phyloP scores from a whole-genome alignment of 1,140 invertebrate species.

The Helicoverpa armigera region DNA sequence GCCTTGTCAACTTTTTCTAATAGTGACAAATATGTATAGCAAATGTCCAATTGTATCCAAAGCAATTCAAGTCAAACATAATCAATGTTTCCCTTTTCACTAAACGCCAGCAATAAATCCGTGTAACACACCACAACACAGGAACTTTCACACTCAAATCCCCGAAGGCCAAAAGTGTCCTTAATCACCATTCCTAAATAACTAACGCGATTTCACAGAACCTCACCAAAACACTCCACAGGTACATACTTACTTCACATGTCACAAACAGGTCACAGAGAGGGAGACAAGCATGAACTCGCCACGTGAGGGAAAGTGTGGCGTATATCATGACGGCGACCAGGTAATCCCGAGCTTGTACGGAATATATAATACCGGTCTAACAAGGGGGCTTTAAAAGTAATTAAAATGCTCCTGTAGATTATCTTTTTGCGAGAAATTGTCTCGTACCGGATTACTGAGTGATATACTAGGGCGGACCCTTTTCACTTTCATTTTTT shows the following conservation, averaged over 20 bases:
- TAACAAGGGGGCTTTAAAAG: conserved; percentile 55
- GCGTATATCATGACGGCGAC: conserved; percentile 34
- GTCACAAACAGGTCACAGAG: conserved; percentile 44
- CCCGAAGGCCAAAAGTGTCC: conserved; percentile 22
- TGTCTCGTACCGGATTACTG: conserved; percentile 24
- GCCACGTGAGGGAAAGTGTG: conserved; percentile 32
- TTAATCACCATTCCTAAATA: conserved; percentile 20
- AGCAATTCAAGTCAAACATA: background rate
- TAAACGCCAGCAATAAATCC: conserved; percentile 11
- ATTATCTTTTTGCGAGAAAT: conserved; percentile 44
- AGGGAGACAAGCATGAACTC: background rate
- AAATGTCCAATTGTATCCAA: too few species aligned
- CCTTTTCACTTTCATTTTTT: conserved; percentile 28
- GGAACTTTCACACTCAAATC: conserved; percentile 7
- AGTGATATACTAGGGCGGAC: conserved; percentile 26
- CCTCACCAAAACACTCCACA: conserved; percentile 50
- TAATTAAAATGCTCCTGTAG: conserved; percentile 50
- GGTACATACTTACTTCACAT: conserved; percentile 45
- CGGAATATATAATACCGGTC: conserved; percentile 60
- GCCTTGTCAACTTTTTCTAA: too few species aligned
- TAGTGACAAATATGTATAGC: too few species aligned
- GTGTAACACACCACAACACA: background rate
- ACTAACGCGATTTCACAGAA: conserved; percentile 23
- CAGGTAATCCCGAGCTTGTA: conserved; percentile 56
- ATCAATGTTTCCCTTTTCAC: background rate